These are phyloP conservation scores for Siphlonurus alternatus DNA, from an alignment of 2,888 invertebrate species.

Conservation along the genomic window DNA sequence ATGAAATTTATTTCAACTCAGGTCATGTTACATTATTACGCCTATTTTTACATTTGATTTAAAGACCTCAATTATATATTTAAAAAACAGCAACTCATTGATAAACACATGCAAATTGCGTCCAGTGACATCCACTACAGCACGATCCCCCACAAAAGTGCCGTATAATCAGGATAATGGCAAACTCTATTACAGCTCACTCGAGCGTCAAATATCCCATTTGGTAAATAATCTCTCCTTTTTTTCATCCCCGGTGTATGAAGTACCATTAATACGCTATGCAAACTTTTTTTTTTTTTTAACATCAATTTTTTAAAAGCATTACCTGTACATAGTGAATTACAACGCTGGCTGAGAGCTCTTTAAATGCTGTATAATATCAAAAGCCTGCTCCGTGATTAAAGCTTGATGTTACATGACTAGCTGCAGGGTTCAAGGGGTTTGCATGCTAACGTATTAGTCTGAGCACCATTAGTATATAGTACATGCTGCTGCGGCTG, in stretches of 20 bases:
- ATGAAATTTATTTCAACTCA: no score
- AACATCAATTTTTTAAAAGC: not conserved
- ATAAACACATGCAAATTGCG: no score
- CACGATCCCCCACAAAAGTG: no score
- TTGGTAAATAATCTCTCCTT: not conserved
- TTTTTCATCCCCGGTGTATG: not conserved
- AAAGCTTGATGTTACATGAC: not conserved
- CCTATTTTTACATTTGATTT: no score
- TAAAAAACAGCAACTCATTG: no score
- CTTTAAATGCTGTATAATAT: not conserved
- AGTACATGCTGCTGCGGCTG: no score
- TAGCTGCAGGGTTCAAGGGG: no score
- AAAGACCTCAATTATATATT: no score
- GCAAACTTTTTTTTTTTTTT: not conserved
- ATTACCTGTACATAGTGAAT: not conserved
- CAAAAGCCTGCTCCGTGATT: not conserved
- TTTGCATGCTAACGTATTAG: no score
- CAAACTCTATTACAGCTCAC: not conserved
- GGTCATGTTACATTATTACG: no score
- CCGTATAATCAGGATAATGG: not conserved
- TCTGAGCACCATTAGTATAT: no score
- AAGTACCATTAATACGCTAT: not conserved
- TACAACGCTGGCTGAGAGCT: not conserved
- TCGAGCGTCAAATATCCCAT: not conserved
- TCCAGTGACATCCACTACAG: no score